These are phyloP conservation scores for Xyrauchen texanus DNA, from an alignment of 2,113 vertebrate genomes.

Conservation along the genomic window DNA sequence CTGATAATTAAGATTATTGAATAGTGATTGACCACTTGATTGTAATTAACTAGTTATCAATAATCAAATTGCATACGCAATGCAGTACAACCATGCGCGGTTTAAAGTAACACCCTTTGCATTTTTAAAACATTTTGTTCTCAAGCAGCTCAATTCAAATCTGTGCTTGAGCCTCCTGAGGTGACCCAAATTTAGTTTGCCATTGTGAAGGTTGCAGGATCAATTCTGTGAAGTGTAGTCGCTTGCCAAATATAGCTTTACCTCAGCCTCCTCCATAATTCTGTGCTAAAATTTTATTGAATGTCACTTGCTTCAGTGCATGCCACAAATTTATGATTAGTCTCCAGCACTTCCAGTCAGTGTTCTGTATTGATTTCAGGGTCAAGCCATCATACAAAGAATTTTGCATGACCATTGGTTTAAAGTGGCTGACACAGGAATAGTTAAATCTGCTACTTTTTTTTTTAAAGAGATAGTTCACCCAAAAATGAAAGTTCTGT, in stretches of 20 bases:
- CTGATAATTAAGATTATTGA: no score
- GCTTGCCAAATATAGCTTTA: constrained; percentile 58
- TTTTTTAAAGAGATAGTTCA: no score
- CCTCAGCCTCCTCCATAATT: constrained; percentile 41
- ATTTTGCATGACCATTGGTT: neutral
- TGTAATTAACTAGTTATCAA: neutral
- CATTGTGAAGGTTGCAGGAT: constrained; percentile 61
- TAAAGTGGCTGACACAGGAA: constrained; percentile 6
- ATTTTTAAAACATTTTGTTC: constrained; percentile 3
- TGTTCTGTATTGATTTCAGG: constrained; percentile 40
- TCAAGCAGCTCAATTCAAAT: constrained; percentile 34
- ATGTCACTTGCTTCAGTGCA: constrained; percentile 44
- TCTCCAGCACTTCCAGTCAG: constrained; percentile 46
- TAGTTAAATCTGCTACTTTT: constrained; percentile 32
- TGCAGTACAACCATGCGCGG: neutral
- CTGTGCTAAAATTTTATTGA: constrained; percentile 48
- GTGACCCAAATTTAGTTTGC: constrained; percentile 55
- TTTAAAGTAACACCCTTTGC: neutral
- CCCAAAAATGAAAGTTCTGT: no score
- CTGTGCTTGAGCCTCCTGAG: constrained; percentile 6
- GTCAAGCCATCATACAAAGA: constrained; percentile 37
- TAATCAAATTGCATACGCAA: neutral
- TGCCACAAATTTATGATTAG: constrained; percentile 31
- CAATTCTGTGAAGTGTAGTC: constrained; percentile 55
- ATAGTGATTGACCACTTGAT: neutral